Base-by-base conservation (phyloP, 2,797 vertebrate genomes). In the Pyrocephalus nanus region DNA sequence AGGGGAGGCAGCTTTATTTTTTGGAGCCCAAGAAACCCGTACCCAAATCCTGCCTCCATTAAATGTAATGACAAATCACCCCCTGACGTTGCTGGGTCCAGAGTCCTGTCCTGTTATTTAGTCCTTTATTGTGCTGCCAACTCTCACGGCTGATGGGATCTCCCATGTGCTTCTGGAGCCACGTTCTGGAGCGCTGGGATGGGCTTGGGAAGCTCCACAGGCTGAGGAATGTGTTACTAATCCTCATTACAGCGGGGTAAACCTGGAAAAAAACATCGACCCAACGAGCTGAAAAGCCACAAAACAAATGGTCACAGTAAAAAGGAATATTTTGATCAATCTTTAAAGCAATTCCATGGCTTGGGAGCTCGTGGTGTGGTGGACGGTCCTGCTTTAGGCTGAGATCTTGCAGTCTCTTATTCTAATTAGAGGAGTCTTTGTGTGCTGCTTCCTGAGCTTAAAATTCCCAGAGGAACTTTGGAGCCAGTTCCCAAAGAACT, bases 111-210 rank as follows among this genome's bases (percentile, higher is more conserved):
- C 73, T 86, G 81, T 89, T 89, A 83, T 89, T 94, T 83, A 64
- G 76, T 69, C 80, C 81, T 94, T 91, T 88, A 19, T 93, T 91
- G 93, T 80, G 42, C 32, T 93, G 86, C 93, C 77, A 86, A 8
- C 51, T 91, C 85, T 93, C 48, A 51, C 66, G 32, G 55, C 70
- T 71, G 61, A 48, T 62, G 81, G 23, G 36, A 19, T 70, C 80
- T 93, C 55, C 50, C 38, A 29, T 62, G 76, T 88, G 51, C 85
- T 69, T 75, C 67, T 86, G 88, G 76, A 86, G 76, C 54, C 72
- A 27, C 58, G 79, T 86, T 93, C 91, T 86, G 85, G 88, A 86
- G 73, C 11, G 25, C 8, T 64, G 65, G 32, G 86, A 69, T 76
- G 86, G 86, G 62, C 61, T 29, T 6, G n/a, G 36, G 60, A 38